Conservation (phyloP, 2,797 vertebrate genomes). For the Enteromius anoplus region DNA sequence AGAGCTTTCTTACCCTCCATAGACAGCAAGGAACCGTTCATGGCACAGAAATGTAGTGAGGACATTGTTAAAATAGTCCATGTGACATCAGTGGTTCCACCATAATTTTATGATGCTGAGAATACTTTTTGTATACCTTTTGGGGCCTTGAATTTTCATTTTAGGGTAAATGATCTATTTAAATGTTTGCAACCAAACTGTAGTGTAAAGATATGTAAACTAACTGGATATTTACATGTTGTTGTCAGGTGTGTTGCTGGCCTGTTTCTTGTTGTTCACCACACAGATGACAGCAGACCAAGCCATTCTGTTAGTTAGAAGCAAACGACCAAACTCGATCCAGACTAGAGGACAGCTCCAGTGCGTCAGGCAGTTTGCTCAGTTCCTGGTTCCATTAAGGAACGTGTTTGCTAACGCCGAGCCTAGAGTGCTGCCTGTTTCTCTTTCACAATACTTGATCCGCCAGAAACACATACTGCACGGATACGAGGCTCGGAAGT, state of each 20-base stretch:
- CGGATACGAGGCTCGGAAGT: conserved; percentile 87
- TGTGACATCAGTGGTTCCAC: no score
- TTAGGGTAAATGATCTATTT: no score
- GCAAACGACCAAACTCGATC: conserved; percentile 93
- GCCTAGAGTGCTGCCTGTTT: conserved; percentile 81
- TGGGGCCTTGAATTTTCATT: no score
- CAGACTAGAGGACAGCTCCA: conserved; percentile 91
- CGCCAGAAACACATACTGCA: conserved; percentile 93
- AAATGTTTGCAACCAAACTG: background rate
- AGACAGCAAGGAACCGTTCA: no score
- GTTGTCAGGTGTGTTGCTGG: conserved; percentile 88
- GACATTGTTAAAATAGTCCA: no score
- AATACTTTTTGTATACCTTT: no score
- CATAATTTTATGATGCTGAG: no score
- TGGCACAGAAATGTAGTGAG: no score
- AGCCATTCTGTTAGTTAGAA: conserved; percentile 89
- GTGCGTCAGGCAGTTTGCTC: conserved; percentile 89
- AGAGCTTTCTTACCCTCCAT: no score
- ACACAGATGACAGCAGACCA: conserved; percentile 93
- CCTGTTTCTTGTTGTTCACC: conserved; percentile 91
- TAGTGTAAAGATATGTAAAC: background rate
- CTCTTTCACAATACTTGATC: conserved; percentile 88
- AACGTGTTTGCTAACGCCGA: conserved; percentile 88
- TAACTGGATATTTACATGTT: background rate
- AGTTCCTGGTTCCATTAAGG: conserved; percentile 88